These are phyloP conservation scores for Acleris laterana DNA, from an alignment of 2,888 invertebrate genomes.

Conservation along the genomic window DNA sequence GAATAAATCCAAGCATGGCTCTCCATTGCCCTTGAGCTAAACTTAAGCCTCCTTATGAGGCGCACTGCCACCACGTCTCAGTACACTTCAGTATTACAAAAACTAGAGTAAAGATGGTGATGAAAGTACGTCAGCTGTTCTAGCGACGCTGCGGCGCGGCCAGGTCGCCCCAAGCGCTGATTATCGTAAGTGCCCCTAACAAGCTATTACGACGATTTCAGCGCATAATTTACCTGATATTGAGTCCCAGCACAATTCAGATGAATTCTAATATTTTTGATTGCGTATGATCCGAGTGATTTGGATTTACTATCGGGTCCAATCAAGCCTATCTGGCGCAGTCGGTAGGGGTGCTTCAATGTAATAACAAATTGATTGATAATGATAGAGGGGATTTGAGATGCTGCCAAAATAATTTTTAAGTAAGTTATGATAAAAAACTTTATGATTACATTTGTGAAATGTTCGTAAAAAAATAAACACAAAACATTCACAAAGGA, in stretches of 20 bases:
- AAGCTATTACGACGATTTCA: constrained; percentile 29
- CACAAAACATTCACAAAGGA: too few relatives aligned
- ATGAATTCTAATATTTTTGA: constrained; percentile 18
- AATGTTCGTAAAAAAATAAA: too few relatives aligned
- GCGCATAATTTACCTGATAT: constrained; percentile 27
- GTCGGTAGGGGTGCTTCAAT: background rate
- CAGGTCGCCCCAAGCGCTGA: constrained; percentile 17
- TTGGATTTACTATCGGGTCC: background rate
- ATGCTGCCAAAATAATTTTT: background rate
- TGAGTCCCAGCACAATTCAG: constrained; percentile 21
- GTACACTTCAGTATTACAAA: too few relatives aligned
- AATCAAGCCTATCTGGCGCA: background rate
- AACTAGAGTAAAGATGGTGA: too few relatives aligned
- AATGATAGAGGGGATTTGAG: background rate
- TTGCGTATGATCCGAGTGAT: constrained; percentile 6
- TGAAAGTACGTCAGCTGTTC: background rate
- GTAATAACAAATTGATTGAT: background rate
- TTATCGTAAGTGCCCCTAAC: constrained; percentile 34
- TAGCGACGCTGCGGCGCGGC: background rate
- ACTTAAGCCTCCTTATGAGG: too few relatives aligned
- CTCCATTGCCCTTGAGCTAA: too few relatives aligned
- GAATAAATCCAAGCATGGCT: too few relatives aligned
- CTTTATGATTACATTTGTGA: too few relatives aligned
- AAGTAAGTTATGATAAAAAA: too few relatives aligned
- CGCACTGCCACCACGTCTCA: too few relatives aligned